These are phyloP conservation scores for Catharus bicknelli DNA, from an alignment of 2,113 vertebrate genomes.

Conservation along the genomic window DNA sequence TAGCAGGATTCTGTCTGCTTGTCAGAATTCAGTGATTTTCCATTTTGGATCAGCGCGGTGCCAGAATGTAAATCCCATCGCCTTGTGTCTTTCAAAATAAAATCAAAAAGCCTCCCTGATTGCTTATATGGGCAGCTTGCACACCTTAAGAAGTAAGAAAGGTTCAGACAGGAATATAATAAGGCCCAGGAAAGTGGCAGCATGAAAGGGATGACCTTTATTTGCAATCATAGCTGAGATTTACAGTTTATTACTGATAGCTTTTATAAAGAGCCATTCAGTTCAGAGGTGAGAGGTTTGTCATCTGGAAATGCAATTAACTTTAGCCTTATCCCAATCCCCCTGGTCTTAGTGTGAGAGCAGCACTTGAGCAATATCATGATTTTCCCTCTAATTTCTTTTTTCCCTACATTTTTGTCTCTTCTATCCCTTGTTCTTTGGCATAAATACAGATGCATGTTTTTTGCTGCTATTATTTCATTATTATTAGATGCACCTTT, in stretches of 20 bases:
- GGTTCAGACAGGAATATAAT: constrained; percentile 77
- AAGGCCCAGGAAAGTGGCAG: constrained; percentile 80
- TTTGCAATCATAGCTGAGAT: constrained; percentile 90
- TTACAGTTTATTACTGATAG: constrained; percentile 92
- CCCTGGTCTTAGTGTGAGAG: constrained; percentile 80
- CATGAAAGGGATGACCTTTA: constrained; percentile 86
- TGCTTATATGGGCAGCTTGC: constrained; percentile 72
- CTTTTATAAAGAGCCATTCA: constrained; percentile 91
- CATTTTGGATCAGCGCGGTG: constrained; percentile 32
- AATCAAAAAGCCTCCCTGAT: constrained; percentile 57
- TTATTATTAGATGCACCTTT: constrained; percentile 74
- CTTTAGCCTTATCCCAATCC: constrained; percentile 86
- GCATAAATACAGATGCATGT: constrained; percentile 71
- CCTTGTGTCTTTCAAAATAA: constrained; percentile 67
- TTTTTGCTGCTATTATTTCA: constrained; percentile 74
- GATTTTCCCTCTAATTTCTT: constrained; percentile 76
- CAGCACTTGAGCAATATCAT: constrained; percentile 73
- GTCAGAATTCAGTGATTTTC: constrained; percentile 45
- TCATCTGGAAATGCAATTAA: constrained; percentile 92
- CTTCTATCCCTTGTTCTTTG: constrained; percentile 67
- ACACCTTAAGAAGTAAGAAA: constrained; percentile 77
- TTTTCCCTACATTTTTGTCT: constrained; percentile 71
- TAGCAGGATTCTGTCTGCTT: background rate
- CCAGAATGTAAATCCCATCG: constrained; percentile 69
- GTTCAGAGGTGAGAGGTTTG: constrained; percentile 90